Conservation (phyloP, 2,888 invertebrate genomes). For the Bimastos eiseni region DNA sequence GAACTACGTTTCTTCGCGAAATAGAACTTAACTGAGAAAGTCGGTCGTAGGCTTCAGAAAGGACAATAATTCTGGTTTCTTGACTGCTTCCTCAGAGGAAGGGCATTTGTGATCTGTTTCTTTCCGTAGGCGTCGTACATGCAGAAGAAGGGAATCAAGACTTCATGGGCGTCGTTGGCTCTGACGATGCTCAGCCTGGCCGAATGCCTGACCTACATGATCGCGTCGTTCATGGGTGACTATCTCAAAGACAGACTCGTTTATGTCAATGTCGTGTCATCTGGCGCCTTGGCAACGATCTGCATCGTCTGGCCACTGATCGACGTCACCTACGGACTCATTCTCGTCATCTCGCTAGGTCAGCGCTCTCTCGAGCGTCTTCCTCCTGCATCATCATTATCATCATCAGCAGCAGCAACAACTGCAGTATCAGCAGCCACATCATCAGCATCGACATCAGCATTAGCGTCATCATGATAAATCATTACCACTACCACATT, state of each 20-base stretch:
- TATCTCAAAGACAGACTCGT: slow-evolving; percentile 48
- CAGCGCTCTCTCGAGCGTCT: slow-evolving; percentile 26
- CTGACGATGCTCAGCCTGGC: slow-evolving; percentile 48
- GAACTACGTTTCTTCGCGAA: no score
- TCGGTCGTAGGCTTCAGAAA: no score
- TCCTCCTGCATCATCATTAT: background rate
- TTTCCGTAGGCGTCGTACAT: slow-evolving; percentile 48
- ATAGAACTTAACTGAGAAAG: no score
- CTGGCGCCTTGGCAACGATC: slow-evolving; percentile 46
- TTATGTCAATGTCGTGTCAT: slow-evolving; percentile 45
- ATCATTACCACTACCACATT: no score
- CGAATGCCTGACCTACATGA: slow-evolving; percentile 49
- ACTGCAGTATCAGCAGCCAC: slow-evolving; percentile 16
- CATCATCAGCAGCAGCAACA: background rate
- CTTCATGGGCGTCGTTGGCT: slow-evolving; percentile 44
- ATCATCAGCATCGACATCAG: background rate
- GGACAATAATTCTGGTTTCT: no score
- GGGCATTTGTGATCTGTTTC: background rate
- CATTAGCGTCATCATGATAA: background rate
- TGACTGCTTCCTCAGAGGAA: no score
- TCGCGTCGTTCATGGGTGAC: slow-evolving; percentile 49
- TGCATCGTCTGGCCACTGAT: slow-evolving; percentile 49
- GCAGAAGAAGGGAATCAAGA: slow-evolving; percentile 45
- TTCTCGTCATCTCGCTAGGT: slow-evolving; percentile 46
- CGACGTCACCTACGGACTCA: slow-evolving; percentile 46